Conservation (phyloP, 2,113 vertebrate species). For the Rattus rattus region DNA sequence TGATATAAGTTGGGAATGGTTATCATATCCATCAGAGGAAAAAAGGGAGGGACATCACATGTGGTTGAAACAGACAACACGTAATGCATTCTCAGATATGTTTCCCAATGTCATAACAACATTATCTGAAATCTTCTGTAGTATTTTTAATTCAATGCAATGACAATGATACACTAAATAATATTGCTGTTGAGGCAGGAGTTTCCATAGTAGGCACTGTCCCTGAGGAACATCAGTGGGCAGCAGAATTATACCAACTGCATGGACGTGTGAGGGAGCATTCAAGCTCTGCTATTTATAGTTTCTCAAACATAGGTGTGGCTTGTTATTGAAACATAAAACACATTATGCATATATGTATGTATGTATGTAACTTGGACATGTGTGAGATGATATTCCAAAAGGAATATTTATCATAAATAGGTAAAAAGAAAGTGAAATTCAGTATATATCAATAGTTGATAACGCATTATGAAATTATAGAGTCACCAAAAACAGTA, state of each 20-base stretch:
- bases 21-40: background rate
- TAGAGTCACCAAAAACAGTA: background rate
- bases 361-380: background rate
- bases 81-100: background rate
- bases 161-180: background rate
- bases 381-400: background rate
- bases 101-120: background rate
- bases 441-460: background rate
- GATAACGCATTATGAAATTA: background rate
- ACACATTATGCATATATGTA: background rate
- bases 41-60: background rate
- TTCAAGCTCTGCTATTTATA: background rate
- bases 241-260: fast-evolving
- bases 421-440: background rate
- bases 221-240: fast-evolving
- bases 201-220: fast-evolving
- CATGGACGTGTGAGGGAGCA: background rate
- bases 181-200: fast-evolving
- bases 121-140: background rate
- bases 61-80: background rate
- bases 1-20: background rate
- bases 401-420: background rate
- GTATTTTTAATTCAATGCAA: background rate
- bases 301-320: background rate
- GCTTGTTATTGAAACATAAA: background rate